Base-by-base conservation (phyloP, 2,888 invertebrate species). In the Byasa hedistus region DNA sequence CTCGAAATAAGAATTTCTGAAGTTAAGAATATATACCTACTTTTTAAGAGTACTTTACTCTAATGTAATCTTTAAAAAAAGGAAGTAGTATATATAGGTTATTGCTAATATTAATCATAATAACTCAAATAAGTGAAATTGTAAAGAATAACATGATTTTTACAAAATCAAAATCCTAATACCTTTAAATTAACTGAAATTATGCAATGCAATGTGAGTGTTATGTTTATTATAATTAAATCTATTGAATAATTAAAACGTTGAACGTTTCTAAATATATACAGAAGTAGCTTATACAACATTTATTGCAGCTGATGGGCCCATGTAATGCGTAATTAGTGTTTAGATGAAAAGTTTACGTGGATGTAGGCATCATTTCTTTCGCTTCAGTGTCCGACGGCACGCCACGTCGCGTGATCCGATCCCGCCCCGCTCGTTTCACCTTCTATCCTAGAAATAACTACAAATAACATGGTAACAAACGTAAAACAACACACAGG, bases 321-420 rank as follows among this genome's bases (percentile, higher is more conserved):
- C 73, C 75, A 69, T 24, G 55, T 77, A 70, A 74, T 71, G 70
- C 73, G 72, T 79, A 76, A 75, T 79, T 76, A 79, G 72, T 77
- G 78, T 84, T 81, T 78, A 76, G 78, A 79, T 78, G 79, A 73
- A 79, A 78, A 76, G 70, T 77, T 80, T 79, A 78, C 76, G 76
- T 81, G 78, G 79, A 71, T 75, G 74, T 78, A 77, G 77, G 80
- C 76, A 76, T 39, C 39, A 39, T 80, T 80, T 79, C 79, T 75
- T 77, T 75, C 76, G 77, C 78, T 75, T 77, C 77, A 88, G 72
- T 81, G 75, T 71, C 86, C 85, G 84, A 58, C 86, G 85, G 85
- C 91, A 91, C 88, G 91, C 88, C 60, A 91, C 63, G 4, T 90
- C 67, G 89, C 91, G 90, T 91, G 67, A 36, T 23, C 19, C 68